Evolutionary conservation across 2,113 vertebrate species (phyloP).

Genomic region (Cyprinus carpio): DNA sequence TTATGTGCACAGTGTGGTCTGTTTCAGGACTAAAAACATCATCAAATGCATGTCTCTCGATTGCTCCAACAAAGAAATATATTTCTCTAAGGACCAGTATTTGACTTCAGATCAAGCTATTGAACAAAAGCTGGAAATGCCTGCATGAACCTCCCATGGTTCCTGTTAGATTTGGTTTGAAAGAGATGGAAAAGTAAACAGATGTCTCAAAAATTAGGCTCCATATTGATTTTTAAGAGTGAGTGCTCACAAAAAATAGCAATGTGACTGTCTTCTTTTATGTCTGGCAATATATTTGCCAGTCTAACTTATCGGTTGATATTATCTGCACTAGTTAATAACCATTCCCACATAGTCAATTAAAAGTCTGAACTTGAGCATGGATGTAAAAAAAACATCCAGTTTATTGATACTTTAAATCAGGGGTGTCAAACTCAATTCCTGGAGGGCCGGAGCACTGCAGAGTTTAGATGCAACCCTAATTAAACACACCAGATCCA

Average conservation of each 20-base stretch:
- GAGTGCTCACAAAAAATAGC: neutral
- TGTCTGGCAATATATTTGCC: neutral
- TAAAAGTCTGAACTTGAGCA: no score
- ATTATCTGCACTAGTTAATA: neutral
- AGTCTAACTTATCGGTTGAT: neutral
- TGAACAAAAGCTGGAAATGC: conserved; percentile 72
- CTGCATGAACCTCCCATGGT: conserved; percentile 64
- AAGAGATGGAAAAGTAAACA: conserved; percentile 55
- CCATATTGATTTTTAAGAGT: neutral
- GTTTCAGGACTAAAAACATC: neutral
- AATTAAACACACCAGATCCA: no score
- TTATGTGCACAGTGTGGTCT: neutral
- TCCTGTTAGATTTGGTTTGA: conserved; percentile 51
- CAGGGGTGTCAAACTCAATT: no score
- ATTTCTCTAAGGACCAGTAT: neutral
- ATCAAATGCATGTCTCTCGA: neutral
- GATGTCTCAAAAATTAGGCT: conserved; percentile 48
- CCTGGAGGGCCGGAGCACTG: no score
- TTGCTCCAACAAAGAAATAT: neutral
- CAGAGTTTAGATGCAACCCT: no score
- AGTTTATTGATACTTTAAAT: no score
- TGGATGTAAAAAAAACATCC: no score
- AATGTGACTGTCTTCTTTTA: neutral
- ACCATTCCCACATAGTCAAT: neutral
- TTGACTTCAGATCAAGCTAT: conserved; percentile 64